Percentiles rank a stretch among this genome's conserved stretches.
Evolutionary conservation across 1,140 invertebrate genomes (phyloP).

Genomic region (Cydia fagiglandana): DNA sequence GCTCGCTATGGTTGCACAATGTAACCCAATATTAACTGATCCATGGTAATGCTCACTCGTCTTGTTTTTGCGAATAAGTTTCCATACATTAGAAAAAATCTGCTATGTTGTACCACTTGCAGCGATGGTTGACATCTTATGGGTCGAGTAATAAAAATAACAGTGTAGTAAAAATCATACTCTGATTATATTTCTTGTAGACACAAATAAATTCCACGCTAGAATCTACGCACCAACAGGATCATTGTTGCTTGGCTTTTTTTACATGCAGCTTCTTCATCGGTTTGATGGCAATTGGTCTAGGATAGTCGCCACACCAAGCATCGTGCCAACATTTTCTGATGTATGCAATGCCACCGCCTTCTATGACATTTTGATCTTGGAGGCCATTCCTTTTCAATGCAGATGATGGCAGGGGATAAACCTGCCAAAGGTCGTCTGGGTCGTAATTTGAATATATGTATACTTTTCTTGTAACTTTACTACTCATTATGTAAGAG

Average conservation of each 20-base stretch:
- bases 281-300: slow-evolving; percentile 56
- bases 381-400: slow-evolving; percentile 70
- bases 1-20: no score
- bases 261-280: slow-evolving; percentile 62
- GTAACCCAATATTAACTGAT: no score
- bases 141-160: background rate
- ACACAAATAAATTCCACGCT: background rate
- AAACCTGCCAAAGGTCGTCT: slow-evolving; percentile 56
- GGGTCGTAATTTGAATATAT: slow-evolving; percentile 1
- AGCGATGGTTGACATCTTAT: background rate
- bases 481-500: slow-evolving; percentile 41
- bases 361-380: slow-evolving; percentile 64
- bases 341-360: slow-evolving; percentile 64
- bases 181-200: background rate
- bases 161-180: background rate
- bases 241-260: slow-evolving; percentile 50
- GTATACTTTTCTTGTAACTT: background rate
- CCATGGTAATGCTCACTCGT: no score
- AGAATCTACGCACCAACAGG: slow-evolving; percentile 47
- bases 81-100: no score
- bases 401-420: slow-evolving; percentile 61
- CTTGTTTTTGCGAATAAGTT: no score
- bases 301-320: slow-evolving; percentile 54
- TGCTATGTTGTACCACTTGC: background rate
- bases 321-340: slow-evolving; percentile 60